Evolutionary conservation across 2,888 invertebrate species (phyloP).

Genomic region (Escarpia spicata): DNA sequence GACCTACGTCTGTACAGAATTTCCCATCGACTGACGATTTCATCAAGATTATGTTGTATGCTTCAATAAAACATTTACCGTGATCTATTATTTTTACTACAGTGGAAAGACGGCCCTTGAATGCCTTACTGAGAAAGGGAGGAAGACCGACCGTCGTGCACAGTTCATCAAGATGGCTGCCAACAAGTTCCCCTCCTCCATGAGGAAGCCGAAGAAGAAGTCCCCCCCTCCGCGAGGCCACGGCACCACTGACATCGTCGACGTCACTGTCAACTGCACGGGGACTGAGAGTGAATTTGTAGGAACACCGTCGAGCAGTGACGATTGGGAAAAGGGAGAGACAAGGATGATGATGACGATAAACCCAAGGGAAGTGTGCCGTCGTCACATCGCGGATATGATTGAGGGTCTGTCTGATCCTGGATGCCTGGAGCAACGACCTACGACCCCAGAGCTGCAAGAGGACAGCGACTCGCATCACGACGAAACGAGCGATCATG

Average conservation of each 20-base stretch:
- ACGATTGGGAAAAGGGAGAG: no score
- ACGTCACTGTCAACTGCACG: neutral
- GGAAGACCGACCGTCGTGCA: neutral
- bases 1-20: no score
- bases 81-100: no score
- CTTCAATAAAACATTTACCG: no score
- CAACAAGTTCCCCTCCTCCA: neutral
- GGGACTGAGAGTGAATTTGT: neutral
- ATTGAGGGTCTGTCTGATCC: neutral
- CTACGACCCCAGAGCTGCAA: neutral
- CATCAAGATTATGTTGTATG: no score
- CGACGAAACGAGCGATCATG: neutral
- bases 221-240: neutral
- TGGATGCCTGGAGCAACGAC: neutral
- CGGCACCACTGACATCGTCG: neutral
- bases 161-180: neutral
- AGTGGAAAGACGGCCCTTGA: neutral
- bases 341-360: no score
- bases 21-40: no score
- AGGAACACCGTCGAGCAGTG: no score
- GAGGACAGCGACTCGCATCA: neutral
- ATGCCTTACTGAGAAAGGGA: neutral
- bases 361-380: neutral
- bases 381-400: neutral
- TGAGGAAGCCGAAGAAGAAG: neutral